These are phyloP conservation scores for Crossaster papposus DNA, from an alignment of 53 echinoderm and acorn worm species.

Conservation along the genomic window DNA sequence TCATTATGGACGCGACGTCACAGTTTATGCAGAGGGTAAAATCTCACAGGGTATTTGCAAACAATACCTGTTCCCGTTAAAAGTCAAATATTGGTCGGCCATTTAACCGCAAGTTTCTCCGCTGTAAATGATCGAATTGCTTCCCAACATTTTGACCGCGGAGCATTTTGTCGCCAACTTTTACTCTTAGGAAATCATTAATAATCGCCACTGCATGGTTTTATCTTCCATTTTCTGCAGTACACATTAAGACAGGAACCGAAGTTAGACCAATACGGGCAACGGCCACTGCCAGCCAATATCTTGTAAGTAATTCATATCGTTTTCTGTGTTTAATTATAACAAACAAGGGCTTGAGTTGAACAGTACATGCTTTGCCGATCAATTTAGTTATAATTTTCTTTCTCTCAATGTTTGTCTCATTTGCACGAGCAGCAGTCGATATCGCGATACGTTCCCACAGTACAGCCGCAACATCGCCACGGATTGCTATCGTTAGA, in stretches of 20 bases:
- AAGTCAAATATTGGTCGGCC: background rate
- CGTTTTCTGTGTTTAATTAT: no score
- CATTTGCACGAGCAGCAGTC: conserved; percentile 71
- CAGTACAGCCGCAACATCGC: conserved; percentile 91
- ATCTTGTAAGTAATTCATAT: conserved; percentile 95
- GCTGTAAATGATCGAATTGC: background rate
- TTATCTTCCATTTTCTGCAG: conserved; percentile 62
- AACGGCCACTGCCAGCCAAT: conserved; percentile 91
- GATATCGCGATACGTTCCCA: conserved; percentile 89
- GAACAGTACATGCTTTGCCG: no score
- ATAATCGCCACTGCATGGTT: no score
- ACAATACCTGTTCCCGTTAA: no score
- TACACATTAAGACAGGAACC: conserved; percentile 88
- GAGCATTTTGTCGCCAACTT: no score
- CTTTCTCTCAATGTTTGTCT: background rate
- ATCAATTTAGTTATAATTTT: no score
- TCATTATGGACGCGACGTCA: no score
- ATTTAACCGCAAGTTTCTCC: background rate
- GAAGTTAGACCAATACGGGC: conserved; percentile 92
- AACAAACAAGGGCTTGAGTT: no score
- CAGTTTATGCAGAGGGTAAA: no score
- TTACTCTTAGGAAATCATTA: no score
- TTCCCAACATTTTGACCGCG: no score
- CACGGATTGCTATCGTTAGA: conserved; percentile 38
- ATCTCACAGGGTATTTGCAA: no score